phyloP scores from a whole-genome alignment of 1,140 invertebrate species.

The Pseudomyrmex pallidus region DNA sequence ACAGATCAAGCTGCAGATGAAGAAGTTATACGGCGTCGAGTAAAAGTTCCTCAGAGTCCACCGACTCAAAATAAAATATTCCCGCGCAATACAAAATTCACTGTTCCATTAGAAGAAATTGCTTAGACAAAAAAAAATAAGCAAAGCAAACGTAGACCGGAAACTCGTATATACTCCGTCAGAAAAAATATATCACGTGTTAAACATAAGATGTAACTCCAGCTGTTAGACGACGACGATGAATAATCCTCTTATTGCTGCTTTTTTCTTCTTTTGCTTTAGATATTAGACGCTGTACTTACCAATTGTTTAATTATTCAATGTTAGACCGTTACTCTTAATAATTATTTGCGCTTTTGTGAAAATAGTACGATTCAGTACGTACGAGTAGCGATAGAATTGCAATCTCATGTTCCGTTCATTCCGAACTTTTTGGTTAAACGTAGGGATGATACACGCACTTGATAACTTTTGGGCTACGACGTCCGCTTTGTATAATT shows the following conservation, averaged over 20 bases:
- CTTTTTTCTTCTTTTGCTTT: slow-evolving; percentile 18
- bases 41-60: neutral
- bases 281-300: neutral
- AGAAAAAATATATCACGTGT: neutral
- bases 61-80: no score
- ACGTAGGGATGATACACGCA: neutral
- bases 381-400: neutral
- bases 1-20: slow-evolving; percentile 87
- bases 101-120: neutral
- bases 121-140: neutral
- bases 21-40: slow-evolving; percentile 39
- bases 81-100: neutral
- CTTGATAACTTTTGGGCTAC: slow-evolving; percentile 19
- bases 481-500: slow-evolving; percentile 34
- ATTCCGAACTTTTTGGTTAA: neutral
- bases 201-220: slow-evolving; percentile 1
- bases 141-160: neutral
- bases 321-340: neutral
- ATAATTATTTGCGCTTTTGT: slow-evolving; percentile 17
- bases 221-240: neutral
- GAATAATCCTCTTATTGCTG: neutral
- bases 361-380: neutral
- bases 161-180: neutral
- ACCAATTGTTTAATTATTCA: neutral
- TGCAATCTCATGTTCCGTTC: neutral